These are phyloP conservation scores for Pterostichus niger DNA, from an alignment of 2,888 invertebrate genomes.

Conservation along the genomic window DNA sequence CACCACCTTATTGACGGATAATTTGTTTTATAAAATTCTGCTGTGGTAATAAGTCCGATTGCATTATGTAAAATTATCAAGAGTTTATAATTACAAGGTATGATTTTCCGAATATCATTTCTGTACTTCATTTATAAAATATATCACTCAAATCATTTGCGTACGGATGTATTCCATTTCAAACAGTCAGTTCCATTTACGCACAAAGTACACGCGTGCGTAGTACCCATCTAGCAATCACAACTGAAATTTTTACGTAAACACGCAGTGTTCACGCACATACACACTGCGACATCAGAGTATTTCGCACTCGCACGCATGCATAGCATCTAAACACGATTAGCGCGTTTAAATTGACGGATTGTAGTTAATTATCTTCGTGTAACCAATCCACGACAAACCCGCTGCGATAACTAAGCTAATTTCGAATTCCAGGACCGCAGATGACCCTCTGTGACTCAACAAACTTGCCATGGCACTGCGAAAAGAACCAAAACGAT, in stretches of 20 bases:
- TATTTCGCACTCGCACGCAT: constrained; percentile 45
- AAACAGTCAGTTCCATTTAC: constrained; percentile 2
- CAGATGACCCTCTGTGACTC: not conserved
- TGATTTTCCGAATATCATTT: too few relatives aligned
- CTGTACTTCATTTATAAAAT: constrained; percentile 13
- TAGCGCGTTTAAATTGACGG: constrained; percentile 48
- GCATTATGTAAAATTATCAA: too few relatives aligned
- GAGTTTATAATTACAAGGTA: too few relatives aligned
- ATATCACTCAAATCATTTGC: constrained; percentile 24
- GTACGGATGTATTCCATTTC: constrained; percentile 23
- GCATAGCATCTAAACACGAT: constrained; percentile 18
- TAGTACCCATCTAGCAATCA: constrained; percentile 5
- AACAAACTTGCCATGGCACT: not conserved
- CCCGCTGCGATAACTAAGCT: constrained; percentile 42
- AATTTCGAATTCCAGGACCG: constrained; percentile 47
- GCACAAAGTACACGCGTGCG: not conserved
- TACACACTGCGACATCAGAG: not conserved
- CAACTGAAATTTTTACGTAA: constrained; percentile 13
- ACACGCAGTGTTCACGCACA: not conserved
- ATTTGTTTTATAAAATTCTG: too few relatives aligned
- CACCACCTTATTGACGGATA: too few relatives aligned
- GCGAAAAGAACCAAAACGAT: too few relatives aligned
- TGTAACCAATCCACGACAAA: constrained; percentile 17
- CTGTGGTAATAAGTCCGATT: too few relatives aligned
- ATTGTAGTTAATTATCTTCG: constrained; percentile 39